Evolutionary conservation across 2,113 vertebrate species (phyloP), one percentile per base, ranked within the genome.

Genomic region (Hassar affinis): DNA sequence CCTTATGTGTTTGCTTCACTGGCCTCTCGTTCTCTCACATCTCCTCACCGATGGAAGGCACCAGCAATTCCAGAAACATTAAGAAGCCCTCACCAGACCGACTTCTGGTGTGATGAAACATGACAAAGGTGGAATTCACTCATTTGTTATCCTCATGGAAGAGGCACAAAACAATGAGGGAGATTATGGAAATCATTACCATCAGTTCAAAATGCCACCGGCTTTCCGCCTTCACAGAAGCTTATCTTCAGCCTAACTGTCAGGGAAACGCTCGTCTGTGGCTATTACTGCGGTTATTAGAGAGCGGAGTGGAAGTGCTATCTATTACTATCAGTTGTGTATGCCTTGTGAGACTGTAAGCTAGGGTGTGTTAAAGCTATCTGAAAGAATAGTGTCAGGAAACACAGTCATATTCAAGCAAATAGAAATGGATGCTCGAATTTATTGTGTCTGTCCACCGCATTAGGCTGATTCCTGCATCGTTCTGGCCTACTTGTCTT

Each of bases 111-210:
- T 89, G 88, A 89, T 90, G 85, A 83, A 88, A 89, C 87, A 89
- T 88, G 90, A 90, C 90, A 89, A 86, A 86, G 79, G 86, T 62
- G 82, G 88, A 88, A 87, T 89, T 89, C 86, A 77, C 87, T 87
- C 86, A 87, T 89, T 89, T 86, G 86, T 88, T 87, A 86, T 85
- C 84, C 83, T 79, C 75, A 71, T 83, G 81, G 78, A 90, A 84
- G 84, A 84, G 84, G 84, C 79, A 82, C 79, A 85, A 87, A 89
- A 87, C 88, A 87, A 87, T 82, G 83, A 88, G 78, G 56, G 69
- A 78, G 80, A 83, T 87, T 85, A 87, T 87, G 86, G 83, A 89
- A 83, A 88, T 86, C 76, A 78, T 81, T 81, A 69, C 81, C 78
- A 75, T 42, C 54, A 27, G 64, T 75, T 62, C 51, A 61, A 59